Percentiles rank a stretch among this genome's conserved stretches.
Conservation (phyloP, 2,797 vertebrate species). For the Myotis myotis region DNA sequence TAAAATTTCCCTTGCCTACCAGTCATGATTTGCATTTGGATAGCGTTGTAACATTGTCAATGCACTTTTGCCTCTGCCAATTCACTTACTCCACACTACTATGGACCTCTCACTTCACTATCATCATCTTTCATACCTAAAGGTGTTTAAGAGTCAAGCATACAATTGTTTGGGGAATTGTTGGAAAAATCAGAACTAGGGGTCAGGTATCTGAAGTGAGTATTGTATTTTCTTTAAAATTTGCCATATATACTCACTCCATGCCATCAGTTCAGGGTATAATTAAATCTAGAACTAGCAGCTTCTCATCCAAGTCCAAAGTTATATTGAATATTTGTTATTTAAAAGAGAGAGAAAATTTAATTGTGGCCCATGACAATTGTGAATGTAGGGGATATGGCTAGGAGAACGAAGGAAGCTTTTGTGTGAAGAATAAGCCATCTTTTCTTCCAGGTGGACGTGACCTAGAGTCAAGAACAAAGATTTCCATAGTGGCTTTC, state of each 20-base stretch:
- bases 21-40: not conserved
- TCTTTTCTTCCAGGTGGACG: not conserved
- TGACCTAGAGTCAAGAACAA: not conserved
- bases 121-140: not conserved
- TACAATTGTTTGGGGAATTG: not conserved
- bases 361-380: not conserved
- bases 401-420: not conserved
- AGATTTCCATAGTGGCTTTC: not conserved
- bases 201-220: not conserved
- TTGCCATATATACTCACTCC: not conserved
- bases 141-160: not conserved
- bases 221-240: not conserved
- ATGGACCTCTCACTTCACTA: not conserved
- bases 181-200: conserved; percentile 1
- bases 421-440: not conserved
- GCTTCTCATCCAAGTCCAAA: not conserved
- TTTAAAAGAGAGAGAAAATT: not conserved
- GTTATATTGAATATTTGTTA: not conserved
- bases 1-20: not conserved
- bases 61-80: not conserved
- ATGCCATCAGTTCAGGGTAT: not conserved
- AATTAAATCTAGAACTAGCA: not conserved
- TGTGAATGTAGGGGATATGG: not conserved
- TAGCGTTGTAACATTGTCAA: not conserved
- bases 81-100: not conserved